phyloP scores from a whole-genome alignment of 2,797 vertebrate species.

The Leptatherina wallacei region DNA sequence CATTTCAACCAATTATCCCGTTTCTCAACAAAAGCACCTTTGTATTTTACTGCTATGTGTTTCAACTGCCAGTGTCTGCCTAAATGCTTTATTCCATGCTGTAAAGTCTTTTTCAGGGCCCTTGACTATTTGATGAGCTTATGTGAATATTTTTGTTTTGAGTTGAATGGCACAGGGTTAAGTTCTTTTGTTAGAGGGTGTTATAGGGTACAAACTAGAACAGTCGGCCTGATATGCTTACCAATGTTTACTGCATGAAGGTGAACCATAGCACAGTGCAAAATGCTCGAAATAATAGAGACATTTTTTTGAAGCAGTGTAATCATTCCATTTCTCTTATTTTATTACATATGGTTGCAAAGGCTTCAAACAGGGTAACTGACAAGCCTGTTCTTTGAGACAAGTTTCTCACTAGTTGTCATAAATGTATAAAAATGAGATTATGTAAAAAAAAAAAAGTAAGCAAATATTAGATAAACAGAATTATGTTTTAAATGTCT shows the following conservation, averaged over 20 bases:
- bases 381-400: conserved; percentile 16
- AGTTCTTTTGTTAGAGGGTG: conserved; percentile 8
- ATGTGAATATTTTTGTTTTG: conserved; percentile 23
- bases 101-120: conserved; percentile 46
- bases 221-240: conserved; percentile 26
- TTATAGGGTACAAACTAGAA: conserved; percentile 24
- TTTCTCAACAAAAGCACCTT: conserved; percentile 65
- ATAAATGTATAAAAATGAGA: conserved; percentile 7
- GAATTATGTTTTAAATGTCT: conserved; percentile 19
- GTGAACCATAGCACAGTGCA: conserved; percentile 11
- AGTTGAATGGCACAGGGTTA: conserved; percentile 29
- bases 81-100: conserved; percentile 65
- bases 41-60: conserved; percentile 54
- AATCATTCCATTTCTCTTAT: conserved; percentile 13
- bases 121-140: conserved; percentile 49
- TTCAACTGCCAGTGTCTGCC: conserved; percentile 54
- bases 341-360: conserved; percentile 21
- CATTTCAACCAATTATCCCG: conserved; percentile 43
- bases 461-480: conserved; percentile 15
- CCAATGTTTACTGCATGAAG: not conserved
- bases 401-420: conserved; percentile 6
- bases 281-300: conserved; percentile 6
- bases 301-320: too few relatives aligned
- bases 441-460: not conserved
- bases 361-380: too few relatives aligned